Evolutionary conservation across 2,888 invertebrate species (phyloP), one percentile per base, ranked within the genome.

Genomic region (Lepidochitona cinerea): DNA sequence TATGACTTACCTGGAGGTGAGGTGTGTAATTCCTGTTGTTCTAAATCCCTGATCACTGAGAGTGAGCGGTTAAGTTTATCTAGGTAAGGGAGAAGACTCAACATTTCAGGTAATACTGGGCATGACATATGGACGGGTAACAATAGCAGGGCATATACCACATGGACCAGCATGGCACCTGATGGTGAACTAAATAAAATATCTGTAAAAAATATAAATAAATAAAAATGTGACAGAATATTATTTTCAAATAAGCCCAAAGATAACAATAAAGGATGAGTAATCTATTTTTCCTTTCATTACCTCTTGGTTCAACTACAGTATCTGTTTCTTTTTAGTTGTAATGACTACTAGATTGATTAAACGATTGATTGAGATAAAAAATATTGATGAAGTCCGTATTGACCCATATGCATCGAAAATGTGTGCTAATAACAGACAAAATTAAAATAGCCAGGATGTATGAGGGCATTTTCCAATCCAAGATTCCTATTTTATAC

Each of bases 131-230:
- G 76, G n/a, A 92, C 90, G 0, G 93, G 92, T 77, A 93, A 89
- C 72, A 93, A 87, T 26, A 93, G 87, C 78, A 93, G 87, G 0
- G 93, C 92, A 84, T 92, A 92, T 9, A 93, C 81, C 32, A 93
- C 90, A 84, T 93, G 92, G 35, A 92, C 92, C 76, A 93, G 84
- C 92, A 93, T 93, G 7, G 92, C 91, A 0, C 93, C 93, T 5
- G 92, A 92, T 12, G 93, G 91, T 0, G 93, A 93, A 75, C 92
- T 90, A 79, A 92, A 91, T 73, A 93, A 83, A 6, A 93, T 91
- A 79, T 90, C 92, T 92, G 88, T 41, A 36, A 29, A 18, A 81
- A 80, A 26, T 52, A 14, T 65, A n/a, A n/a, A n/a, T n/a, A n/a
- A n/a, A n/a, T n/a, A n/a, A n/a, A n/a, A n/a, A n/a, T n/a, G n/a